A percentile compares a stretch with the other conserved stretches of the same genome.
phyloP scores from a whole-genome alignment of 2,113 vertebrate genomes.

The Athene cunicularia region DNA sequence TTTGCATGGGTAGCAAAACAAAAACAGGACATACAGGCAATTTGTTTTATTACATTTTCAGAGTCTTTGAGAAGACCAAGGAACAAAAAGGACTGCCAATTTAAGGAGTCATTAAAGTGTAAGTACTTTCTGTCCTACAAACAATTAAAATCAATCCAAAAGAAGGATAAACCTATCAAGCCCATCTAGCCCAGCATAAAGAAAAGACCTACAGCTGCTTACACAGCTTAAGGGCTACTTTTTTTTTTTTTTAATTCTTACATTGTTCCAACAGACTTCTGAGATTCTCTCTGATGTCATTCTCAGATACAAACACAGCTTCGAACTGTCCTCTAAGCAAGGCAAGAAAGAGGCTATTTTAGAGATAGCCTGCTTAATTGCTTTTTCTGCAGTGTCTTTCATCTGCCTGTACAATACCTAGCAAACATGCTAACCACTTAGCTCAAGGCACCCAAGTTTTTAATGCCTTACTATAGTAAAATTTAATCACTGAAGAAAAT shows the following conservation, averaged over 20 bases:
- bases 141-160: background rate
- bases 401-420: background rate
- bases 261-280: background rate
- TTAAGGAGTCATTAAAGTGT: background rate
- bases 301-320: background rate
- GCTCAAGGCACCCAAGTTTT: background rate
- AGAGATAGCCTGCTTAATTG: background rate
- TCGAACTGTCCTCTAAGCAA: background rate
- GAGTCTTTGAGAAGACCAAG: background rate
- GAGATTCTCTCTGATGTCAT: background rate
- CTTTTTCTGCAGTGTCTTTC: background rate
- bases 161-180: background rate
- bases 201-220: background rate
- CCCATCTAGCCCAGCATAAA: background rate
- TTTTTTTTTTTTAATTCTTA: background rate
- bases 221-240: background rate
- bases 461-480: background rate
- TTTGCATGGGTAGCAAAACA: background rate
- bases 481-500: background rate
- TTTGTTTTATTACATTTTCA: background rate
- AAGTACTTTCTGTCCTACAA: background rate
- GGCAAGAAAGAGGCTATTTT: background rate
- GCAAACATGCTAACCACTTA: background rate
- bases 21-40: background rate
- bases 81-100: background rate